These are phyloP conservation scores for Eurypyga helias DNA, from an alignment of 2,113 vertebrate species.

Conservation along the genomic window DNA sequence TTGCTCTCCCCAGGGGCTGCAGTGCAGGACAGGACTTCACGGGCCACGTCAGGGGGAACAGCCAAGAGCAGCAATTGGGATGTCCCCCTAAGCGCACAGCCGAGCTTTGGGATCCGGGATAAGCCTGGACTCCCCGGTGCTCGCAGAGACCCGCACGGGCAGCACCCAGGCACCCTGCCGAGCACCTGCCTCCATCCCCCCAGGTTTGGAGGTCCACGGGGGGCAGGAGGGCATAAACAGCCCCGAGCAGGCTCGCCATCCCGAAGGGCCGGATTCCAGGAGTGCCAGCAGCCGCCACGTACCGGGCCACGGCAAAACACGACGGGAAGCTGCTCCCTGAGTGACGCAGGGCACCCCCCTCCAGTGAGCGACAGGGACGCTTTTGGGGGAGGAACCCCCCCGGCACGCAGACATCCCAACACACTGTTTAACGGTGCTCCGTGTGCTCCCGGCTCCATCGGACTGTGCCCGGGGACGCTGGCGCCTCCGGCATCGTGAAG, in stretches of 20 bases:
- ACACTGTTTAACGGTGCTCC: fast-evolving
- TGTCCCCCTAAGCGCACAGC: fast-evolving
- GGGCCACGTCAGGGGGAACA: neutral
- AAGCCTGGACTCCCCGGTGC: fast-evolving
- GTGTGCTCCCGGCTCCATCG: too few relatives aligned
- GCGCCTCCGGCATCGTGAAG: neutral
- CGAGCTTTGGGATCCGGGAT: neutral
- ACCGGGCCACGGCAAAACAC: neutral
- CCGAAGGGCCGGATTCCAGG: neutral
- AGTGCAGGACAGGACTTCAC: neutral
- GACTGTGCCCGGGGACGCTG: fast-evolving
- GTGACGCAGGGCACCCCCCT: neutral
- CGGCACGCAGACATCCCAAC: neutral
- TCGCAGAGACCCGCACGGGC: neutral
- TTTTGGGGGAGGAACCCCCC: neutral
- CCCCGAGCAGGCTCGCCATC: fast-evolving
- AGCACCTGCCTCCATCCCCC: neutral
- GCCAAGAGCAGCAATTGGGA: neutral
- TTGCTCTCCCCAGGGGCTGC: neutral
- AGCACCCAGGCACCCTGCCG: neutral
- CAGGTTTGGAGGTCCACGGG: neutral
- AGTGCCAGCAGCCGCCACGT: fast-evolving
- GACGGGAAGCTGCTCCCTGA: neutral
- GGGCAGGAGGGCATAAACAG: neutral
- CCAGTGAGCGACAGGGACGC: neutral